Conservation (phyloP, 1,140 invertebrate genomes). For the Meloidogyne exigua region DNA sequence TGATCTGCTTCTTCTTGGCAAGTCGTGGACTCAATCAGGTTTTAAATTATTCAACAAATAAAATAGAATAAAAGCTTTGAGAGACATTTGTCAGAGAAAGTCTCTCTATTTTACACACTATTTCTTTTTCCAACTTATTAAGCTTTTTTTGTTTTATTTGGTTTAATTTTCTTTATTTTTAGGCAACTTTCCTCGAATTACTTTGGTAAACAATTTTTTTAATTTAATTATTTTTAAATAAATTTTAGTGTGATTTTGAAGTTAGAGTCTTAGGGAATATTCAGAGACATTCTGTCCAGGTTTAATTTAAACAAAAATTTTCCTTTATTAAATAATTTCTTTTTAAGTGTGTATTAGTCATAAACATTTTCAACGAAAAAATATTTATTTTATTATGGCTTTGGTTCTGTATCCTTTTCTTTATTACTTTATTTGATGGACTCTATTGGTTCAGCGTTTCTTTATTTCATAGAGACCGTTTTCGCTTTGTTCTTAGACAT, state of each 20-base stretch:
- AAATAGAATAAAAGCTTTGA: too few relatives aligned
- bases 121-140: too few relatives aligned
- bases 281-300: constrained; percentile 64
- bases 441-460: constrained; percentile 63
- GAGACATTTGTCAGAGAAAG: too few relatives aligned
- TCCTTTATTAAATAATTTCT: constrained; percentile 32
- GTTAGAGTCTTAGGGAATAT: constrained; percentile 67
- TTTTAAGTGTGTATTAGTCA: constrained; percentile 67
- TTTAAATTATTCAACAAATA: not conserved
- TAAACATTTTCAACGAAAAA: constrained; percentile 69
- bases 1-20: constrained; percentile 56
- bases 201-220: constrained; percentile 23
- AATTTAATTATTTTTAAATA: constrained; percentile 10
- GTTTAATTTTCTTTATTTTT: too few relatives aligned
- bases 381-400: constrained; percentile 68
- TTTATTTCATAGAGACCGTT: constrained; percentile 60
- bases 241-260: constrained; percentile 67
- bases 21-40: constrained; percentile 58
- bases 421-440: constrained; percentile 65
- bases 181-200: constrained; percentile 64
- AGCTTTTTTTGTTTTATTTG: too few relatives aligned
- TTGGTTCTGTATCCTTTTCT: constrained; percentile 68
- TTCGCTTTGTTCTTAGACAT: constrained; percentile 62
- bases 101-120: too few relatives aligned
- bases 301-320: not conserved